Percentiles rank a stretch among this genome's conserved stretches.
phyloP scores from a whole-genome alignment of 2,888 invertebrate species.

The Andricus quercusramuli region DNA sequence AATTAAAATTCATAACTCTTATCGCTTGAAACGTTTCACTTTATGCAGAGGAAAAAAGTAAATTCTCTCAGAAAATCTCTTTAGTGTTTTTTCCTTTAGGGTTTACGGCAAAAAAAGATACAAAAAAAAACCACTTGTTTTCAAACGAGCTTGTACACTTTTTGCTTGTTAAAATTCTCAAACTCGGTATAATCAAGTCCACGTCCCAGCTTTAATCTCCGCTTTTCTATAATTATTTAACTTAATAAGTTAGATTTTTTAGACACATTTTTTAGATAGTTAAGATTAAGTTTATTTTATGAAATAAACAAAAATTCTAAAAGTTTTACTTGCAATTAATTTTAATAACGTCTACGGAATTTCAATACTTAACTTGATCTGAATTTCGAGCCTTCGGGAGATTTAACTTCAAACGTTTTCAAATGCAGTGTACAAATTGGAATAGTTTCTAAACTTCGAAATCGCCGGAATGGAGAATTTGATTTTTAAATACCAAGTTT shows the following conservation, averaged over 20 bases:
- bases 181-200: neutral
- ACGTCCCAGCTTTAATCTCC: neutral
- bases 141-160: neutral
- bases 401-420: too few species aligned
- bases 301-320: neutral
- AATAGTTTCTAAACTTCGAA: too few species aligned
- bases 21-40: neutral
- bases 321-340: too few species aligned
- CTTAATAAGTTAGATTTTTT: neutral
- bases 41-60: neutral
- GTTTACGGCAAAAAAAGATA: neutral
- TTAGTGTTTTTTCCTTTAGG: neutral
- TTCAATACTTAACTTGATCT: too few species aligned
- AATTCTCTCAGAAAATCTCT: neutral
- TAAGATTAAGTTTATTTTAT: neutral
- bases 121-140: neutral
- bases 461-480: too few species aligned
- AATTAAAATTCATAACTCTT: conserved; percentile 20
- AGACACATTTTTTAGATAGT: neutral
- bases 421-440: too few species aligned
- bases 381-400: too few species aligned
- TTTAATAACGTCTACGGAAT: too few species aligned
- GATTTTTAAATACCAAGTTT: too few species aligned
- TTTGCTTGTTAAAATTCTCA: neutral
- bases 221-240: neutral